phyloP scores from a whole-genome alignment of 2,888 invertebrate genomes.

The Plebejus melissa region DNA sequence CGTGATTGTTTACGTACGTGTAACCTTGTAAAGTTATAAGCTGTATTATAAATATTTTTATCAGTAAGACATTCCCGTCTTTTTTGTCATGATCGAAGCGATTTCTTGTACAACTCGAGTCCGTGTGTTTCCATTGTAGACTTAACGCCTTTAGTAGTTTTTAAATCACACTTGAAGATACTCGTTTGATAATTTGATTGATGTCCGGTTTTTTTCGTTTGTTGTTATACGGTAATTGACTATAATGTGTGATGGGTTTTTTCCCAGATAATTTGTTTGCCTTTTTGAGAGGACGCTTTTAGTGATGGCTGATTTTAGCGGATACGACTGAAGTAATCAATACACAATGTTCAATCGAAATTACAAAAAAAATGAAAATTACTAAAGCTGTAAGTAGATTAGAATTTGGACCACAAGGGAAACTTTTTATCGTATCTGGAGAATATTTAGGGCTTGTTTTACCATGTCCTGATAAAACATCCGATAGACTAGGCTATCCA shows the following conservation, averaged over 20 bases:
- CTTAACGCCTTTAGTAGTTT: constrained; percentile 45
- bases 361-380: neutral
- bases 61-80: no score
- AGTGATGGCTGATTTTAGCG: constrained; percentile 14
- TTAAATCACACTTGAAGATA: constrained; percentile 29
- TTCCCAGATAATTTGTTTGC: constrained; percentile 21
- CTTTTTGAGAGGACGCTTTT: constrained; percentile 14
- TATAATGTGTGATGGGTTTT: constrained; percentile 27
- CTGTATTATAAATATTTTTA: no score
- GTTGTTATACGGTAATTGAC: constrained; percentile 29
- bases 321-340: neutral
- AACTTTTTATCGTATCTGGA: neutral
- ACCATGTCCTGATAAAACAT: no score
- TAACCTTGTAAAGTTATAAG: no score
- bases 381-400: neutral
- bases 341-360: neutral
- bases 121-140: constrained; percentile 44
- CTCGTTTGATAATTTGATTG: constrained; percentile 47
- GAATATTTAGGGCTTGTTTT: no score
- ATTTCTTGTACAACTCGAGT: neutral
- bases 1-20: no score
- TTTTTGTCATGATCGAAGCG: neutral
- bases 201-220: constrained; percentile 39
- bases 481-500: no score
- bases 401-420: no score